Percentiles rank a stretch among this genome's conserved stretches.
phyloP scores from a whole-genome alignment of 2,113 vertebrate genomes.

The Scomber colias region DNA sequence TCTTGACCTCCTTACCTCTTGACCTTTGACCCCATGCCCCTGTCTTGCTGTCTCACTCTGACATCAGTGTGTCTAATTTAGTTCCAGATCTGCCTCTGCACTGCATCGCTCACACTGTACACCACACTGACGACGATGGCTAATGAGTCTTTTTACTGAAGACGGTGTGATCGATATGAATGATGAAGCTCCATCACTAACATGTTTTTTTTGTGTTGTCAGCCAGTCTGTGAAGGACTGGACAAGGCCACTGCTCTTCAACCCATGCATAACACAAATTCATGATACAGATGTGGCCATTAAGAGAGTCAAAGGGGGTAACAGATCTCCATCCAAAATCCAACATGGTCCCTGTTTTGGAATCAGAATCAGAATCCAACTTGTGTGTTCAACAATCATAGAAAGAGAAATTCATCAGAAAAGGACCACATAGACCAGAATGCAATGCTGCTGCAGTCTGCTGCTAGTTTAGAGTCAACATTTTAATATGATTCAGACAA shows the following conservation, averaged over 20 bases:
- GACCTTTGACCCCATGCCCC: conserved; percentile 39
- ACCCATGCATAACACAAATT: neutral
- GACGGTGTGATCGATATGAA: conserved; percentile 28
- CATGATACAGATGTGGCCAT: neutral
- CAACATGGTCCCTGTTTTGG: no score
- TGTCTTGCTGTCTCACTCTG: neutral
- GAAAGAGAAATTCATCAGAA: no score
- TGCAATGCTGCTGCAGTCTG: no score
- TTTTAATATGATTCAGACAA: no score
- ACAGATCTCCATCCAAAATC: no score
- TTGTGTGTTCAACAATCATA: no score
- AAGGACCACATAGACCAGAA: no score
- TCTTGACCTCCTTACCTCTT: conserved; percentile 25
- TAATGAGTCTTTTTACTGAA: no score
- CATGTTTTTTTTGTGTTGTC: conserved; percentile 25
- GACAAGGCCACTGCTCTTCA: conserved; percentile 15
- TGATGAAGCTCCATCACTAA: conserved; percentile 35
- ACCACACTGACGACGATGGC: neutral
- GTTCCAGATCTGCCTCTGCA: conserved; percentile 16
- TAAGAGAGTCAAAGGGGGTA: neutral
- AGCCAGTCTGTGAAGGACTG: conserved; percentile 38
- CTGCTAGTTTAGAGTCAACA: no score
- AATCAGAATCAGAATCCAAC: no score
- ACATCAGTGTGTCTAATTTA: neutral
- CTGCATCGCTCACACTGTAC: conserved; percentile 9